Base-by-base conservation (phyloP, 2,113 vertebrate species). In the Equus przewalskii region DNA sequence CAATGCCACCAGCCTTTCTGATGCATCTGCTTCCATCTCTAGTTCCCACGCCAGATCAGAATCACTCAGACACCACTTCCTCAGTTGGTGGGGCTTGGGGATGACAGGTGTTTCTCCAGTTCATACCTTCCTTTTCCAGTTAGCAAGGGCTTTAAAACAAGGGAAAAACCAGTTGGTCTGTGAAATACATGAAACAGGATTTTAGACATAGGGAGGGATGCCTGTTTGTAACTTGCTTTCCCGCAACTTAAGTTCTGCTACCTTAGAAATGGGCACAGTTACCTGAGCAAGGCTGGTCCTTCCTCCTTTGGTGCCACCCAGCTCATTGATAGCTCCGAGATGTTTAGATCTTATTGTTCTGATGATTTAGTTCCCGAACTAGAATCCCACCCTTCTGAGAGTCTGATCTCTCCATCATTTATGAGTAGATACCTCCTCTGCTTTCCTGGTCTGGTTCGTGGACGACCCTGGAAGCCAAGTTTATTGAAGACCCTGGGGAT, bases 201-300 rank as follows among this genome's bases (percentile, higher is more conserved):
- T 33, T n/a, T 44, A 44, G 44, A 44, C 21, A 44, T 60, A 1
- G 13, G 15, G 15, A 54, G 33, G 62, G 44, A 2, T 16, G 82
- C 21, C 16, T 6, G 3, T 58, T 2, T 33, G 60, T n/a, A 12
- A 14, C 28, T 73, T 28, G 62, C 56, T 54, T 41, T 84, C 90
- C 54, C 4, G 44, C 24, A 36, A 0, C 28, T 16, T 8, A 5
- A 2, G 11, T 28, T 18, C 19, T 22, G 6, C 18, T 13, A 0
- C 51, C 56, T 54, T 28, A 30, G 33, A 60, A 14, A 2, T 0
- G 1, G n/a, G 69, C 46, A 1, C 3, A 0, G 83, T 14, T 12
- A 0, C 15, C 3, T 3, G n/a, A 8, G n/a, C 3, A 0, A 8
- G 10, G 33, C 30, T 12, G 21, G 19, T 30, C 54, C 9, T 10